Base-by-base conservation (phyloP, 2,888 invertebrate species). In the Pachliopta kotzebuea region DNA sequence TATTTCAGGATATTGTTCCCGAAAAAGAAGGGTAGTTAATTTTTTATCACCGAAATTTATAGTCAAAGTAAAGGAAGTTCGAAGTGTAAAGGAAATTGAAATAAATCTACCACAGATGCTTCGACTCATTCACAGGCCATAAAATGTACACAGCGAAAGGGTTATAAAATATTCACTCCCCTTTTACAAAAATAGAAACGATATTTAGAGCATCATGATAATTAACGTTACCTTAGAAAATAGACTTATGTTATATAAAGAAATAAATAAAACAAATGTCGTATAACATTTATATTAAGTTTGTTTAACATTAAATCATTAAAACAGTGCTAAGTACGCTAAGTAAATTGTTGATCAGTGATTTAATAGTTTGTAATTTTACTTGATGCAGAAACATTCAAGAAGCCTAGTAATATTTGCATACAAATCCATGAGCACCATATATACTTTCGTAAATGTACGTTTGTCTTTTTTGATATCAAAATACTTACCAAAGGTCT, bases 91-190 rank as follows among this genome's bases (percentile, higher is more conserved):
- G 85, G 88, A 86, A 87, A 89, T 87, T 78, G 84, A 85, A 87
- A 85, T 84, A 86, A 85, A 87, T 87, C 84, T 79, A 85, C 88
- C 85, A 78, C 89, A 88, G 88, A 89, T 88, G 88, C 84, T 83
- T 68, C 77, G 68, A 88, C 81, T 88, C 88, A 86, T 85, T 87
- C 83, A 83, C 86, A 81, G 80, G 75, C 81, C 78, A 81, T 89
- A 86, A 88, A 88, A 85, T 85, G 78, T 79, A 76, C 74, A 75
- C 70, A 67, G 76, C 78, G 79, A 84, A 85, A 83, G 80, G 84
- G 86, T 84, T 86, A 84, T 85, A 86, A 86, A 85, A 81, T 75
- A 75, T 76, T 78, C 77, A 79, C 79, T 74, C 72, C 60, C 70
- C 69, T 72, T 73, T 68, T 74, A 78, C 78, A 67, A 70, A 83